Conservation (phyloP, 2,113 vertebrate species). For the Microtus oregoni region DNA sequence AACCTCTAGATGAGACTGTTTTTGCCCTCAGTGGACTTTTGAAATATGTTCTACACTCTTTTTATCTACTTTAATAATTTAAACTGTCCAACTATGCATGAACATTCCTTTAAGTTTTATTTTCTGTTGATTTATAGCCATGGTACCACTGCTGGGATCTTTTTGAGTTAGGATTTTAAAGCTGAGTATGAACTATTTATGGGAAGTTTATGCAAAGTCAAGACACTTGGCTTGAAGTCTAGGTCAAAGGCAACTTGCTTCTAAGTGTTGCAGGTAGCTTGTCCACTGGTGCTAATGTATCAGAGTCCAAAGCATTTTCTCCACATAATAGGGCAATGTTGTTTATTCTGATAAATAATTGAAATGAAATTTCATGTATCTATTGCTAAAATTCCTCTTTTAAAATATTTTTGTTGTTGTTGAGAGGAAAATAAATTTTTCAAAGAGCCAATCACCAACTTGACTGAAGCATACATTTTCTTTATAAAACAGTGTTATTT, state of each 20-base stretch:
- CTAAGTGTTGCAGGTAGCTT: fast-evolving
- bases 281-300: background rate
- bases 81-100: background rate
- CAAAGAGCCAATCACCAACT: background rate
- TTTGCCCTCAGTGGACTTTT: background rate
- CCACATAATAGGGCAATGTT: background rate
- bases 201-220: background rate
- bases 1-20: conserved; percentile 10
- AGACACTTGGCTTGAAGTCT: background rate
- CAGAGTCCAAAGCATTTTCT: background rate
- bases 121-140: background rate
- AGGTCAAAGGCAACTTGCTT: background rate
- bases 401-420: background rate
- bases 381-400: background rate
- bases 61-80: conserved; percentile 8
- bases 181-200: background rate
- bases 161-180: background rate
- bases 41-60: conserved; percentile 40
- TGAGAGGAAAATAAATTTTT: background rate
- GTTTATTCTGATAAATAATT: background rate
- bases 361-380: background rate
- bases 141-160: background rate
- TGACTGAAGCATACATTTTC: background rate
- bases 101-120: background rate
- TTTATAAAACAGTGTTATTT: background rate